These are phyloP conservation scores for Sapajus apella DNA, from an alignment of 2,113 vertebrate genomes.

Conservation along the genomic window DNA sequence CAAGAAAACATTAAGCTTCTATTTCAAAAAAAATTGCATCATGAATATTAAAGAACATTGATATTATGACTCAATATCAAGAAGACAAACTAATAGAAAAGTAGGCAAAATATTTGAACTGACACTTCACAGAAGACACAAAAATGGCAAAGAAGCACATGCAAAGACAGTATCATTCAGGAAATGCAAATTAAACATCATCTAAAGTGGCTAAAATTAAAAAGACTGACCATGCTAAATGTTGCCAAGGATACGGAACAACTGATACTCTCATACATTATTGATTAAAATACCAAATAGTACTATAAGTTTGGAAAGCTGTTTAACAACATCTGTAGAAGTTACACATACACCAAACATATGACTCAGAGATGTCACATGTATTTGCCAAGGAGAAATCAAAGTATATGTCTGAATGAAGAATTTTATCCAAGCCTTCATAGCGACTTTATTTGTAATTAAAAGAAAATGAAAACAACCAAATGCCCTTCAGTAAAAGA, in stretches of 20 bases:
- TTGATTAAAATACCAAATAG: neutral
- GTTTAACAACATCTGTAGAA: neutral
- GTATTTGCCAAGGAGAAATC: neutral
- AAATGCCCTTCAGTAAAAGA: neutral
- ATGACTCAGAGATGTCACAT: neutral
- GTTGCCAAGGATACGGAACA: accelerated
- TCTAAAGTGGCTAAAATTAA: neutral
- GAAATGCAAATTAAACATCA: neutral
- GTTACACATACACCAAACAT: neutral
- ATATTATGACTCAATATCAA: neutral
- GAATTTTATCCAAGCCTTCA: neutral
- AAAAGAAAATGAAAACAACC: neutral
- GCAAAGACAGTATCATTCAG: neutral
- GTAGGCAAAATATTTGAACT: neutral
- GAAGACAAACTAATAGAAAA: neutral
- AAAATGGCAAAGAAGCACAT: neutral
- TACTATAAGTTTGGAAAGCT: neutral
- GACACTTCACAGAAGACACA: neutral
- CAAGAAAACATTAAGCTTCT: neutral
- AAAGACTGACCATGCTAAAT: neutral
- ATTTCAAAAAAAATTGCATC: neutral
- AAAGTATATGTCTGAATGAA: neutral
- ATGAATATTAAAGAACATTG: neutral
- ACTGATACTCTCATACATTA: neutral
- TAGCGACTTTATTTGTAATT: neutral